Evolutionary conservation across 1,140 invertebrate genomes (phyloP).

Genomic region (Camponotus floridanus): DNA sequence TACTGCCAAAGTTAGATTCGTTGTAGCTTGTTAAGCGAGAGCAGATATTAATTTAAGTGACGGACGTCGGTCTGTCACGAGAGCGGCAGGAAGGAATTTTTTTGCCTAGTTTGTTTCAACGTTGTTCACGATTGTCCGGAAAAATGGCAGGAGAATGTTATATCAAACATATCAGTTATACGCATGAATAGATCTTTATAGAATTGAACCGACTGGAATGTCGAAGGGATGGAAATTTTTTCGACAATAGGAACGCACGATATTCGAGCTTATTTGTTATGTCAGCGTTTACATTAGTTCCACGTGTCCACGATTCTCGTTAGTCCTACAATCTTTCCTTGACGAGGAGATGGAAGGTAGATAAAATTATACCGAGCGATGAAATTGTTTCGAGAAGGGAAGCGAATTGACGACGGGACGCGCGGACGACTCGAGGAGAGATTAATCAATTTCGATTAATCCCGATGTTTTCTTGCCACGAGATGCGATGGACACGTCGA

Average conservation of each 20-base stretch:
- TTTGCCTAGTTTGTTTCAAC: conserved; percentile 17
- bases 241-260: neutral
- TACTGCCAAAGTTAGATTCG: conserved; percentile 73
- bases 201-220: neutral
- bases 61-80: neutral
- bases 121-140: conserved; percentile 2
- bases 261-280: conserved; percentile 36
- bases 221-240: neutral
- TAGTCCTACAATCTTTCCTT: neutral
- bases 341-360: neutral
- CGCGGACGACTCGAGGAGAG: neutral
- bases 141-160: neutral
- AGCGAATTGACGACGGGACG: neutral
- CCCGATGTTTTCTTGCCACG: conserved; percentile 20
- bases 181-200: conserved; percentile 21
- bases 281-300: conserved; percentile 22
- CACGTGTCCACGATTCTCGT: neutral
- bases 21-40: conserved; percentile 58
- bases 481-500: neutral
- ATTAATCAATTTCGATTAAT: neutral
- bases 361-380: neutral
- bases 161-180: neutral
- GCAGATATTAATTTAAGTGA: conserved; percentile 58
- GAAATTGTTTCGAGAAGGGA: neutral
- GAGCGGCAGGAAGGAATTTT: too few relatives aligned